Evolutionary conservation across 2,888 invertebrate species (phyloP), one percentile per base, ranked within the genome.

Genomic region (Idaea aversata): DNA sequence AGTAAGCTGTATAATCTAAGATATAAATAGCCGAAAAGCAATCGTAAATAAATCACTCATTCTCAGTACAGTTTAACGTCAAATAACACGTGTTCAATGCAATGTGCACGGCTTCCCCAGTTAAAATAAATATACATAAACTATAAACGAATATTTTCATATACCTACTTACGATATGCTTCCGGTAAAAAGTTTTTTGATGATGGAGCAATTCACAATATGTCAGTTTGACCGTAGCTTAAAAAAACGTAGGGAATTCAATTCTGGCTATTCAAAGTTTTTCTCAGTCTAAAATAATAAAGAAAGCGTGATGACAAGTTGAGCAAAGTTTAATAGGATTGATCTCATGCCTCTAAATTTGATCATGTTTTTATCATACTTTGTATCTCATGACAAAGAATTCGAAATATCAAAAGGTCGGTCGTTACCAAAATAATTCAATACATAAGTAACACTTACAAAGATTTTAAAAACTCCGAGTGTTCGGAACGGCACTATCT

Each of bases 11-110:
- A 1, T 10, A 47, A 13, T 47, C 4, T 47, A 10, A 47, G 47
- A 10, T 47, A 47, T 47, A 85, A 87, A 87, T 87, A 88, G 77
- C 78, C 74, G 70, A 75, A 80, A 78, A 79, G 79, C 78, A 76
- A 81, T 83, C 82, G 78, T 85, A 83, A 85, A 85, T 82, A 36
- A 78, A 82, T 85, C 82, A 82, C 77, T 77, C 74, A 75, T 72
- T 68, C 47, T 47, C 47, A 5, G 73, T 75, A 68, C 74, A 71
- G 79, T 81, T 83, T 80, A 70, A 70, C 70, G 79, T 84, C 82
- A 75, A 77, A 47, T 72, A 77, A 77, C 84, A 85, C 82, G 82
- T 84, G 87, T 79, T 81, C 76, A 71, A 73, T 73, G 77, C 73
- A 75, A 64, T 72, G 71, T 64, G 67, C 75, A 70, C 66, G 72